Conservation (phyloP, 2,113 vertebrate species). For the Todiramphus saurophagus region DNA sequence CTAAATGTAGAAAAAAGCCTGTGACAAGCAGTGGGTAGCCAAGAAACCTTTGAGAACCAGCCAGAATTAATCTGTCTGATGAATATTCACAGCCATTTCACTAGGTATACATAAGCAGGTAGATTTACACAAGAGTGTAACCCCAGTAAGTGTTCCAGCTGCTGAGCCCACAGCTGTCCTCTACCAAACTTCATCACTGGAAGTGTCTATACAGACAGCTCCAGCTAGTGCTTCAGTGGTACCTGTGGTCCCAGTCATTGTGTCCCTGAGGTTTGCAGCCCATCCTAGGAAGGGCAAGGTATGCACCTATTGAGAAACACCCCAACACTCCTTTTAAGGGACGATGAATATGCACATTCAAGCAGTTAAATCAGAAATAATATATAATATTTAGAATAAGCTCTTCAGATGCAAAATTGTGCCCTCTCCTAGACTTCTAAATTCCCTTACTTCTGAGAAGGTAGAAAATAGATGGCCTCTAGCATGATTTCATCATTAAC, state of each 20-base stretch:
- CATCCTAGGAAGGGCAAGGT: not conserved
- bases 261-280: not conserved
- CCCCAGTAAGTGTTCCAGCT: not conserved
- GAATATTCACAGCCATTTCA: slow-evolving; percentile 39
- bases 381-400: not conserved
- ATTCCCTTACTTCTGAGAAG: not conserved
- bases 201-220: not conserved
- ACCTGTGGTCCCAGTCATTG: fast-evolving
- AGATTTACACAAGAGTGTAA: not conserved
- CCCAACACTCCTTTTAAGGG: not conserved
- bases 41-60: slow-evolving; percentile 22
- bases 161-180: not conserved
- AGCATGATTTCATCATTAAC: not conserved
- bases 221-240: not conserved
- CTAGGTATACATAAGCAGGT: not conserved
- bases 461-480: not conserved
- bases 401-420: not conserved
- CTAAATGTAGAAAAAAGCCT: slow-evolving; percentile 1
- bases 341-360: not conserved
- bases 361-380: not conserved
- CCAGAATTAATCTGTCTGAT: not conserved
- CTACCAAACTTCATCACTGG: not conserved
- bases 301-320: not conserved
- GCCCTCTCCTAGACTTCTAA: not conserved
- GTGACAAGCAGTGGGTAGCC: slow-evolving; percentile 15